Conservation (phyloP, 2,113 vertebrate species). For the Cyphomyrus discorhynchus region DNA sequence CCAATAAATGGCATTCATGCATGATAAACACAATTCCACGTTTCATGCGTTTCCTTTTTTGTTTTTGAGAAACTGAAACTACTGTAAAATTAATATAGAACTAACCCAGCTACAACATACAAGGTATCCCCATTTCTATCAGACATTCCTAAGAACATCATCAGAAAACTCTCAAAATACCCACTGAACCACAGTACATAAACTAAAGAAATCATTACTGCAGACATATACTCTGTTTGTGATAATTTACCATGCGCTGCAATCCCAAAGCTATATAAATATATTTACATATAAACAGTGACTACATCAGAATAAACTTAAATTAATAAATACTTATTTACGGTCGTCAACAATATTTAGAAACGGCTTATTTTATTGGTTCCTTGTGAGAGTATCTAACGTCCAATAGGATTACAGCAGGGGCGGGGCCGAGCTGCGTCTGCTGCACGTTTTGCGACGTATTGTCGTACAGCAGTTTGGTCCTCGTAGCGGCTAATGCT, state of each 20-base stretch:
- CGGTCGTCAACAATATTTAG: neutral
- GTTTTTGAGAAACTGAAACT: neutral
- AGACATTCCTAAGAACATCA: neutral
- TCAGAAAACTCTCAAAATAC: neutral
- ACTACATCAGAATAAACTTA: neutral
- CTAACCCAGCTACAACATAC: neutral
- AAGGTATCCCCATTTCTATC: neutral
- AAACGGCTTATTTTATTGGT: neutral
- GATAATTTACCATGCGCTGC: neutral
- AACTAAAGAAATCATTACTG: neutral
- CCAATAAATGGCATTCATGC: constrained; percentile 1
- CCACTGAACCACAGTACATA: neutral
- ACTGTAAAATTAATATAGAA: neutral
- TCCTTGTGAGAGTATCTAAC: neutral
- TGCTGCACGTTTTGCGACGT: constrained; percentile 32
- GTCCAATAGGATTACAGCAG: constrained; percentile 26
- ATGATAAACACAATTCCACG: neutral
- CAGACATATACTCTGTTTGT: neutral
- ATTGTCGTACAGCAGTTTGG: neutral
- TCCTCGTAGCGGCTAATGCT: neutral
- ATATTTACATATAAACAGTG: neutral
- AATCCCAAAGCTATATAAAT: neutral
- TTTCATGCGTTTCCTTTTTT: neutral
- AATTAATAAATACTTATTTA: neutral
- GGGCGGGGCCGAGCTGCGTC: constrained; percentile 22